Evolutionary conservation across 2,888 invertebrate species (phyloP).

Genomic region (Orthosia incerta): DNA sequence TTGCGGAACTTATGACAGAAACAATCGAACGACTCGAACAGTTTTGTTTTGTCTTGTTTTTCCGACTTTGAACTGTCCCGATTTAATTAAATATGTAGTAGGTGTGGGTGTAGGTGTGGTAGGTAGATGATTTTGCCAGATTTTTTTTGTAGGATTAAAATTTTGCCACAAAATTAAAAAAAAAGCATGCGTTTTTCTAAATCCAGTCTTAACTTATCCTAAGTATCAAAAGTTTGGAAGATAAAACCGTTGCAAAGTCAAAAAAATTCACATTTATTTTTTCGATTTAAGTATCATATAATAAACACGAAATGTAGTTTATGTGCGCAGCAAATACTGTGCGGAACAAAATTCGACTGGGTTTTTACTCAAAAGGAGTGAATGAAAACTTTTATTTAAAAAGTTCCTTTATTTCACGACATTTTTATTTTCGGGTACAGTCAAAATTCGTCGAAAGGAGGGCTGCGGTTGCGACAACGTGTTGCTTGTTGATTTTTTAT

Average conservation of each 20-base stretch:
- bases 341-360: constrained; percentile 7
- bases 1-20: constrained; percentile 63
- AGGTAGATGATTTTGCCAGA: constrained; percentile 1
- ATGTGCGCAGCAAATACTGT: neutral
- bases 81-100: constrained; percentile 29
- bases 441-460: constrained; percentile 19
- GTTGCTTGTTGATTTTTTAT: constrained; percentile 45
- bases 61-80: constrained; percentile 34
- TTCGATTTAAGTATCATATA: neutral
- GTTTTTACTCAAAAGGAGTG: constrained; percentile 8
- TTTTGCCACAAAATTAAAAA: no score
- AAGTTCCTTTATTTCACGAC: constrained; percentile 14
- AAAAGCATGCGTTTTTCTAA: constrained; percentile 5
- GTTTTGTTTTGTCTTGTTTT: constrained; percentile 56
- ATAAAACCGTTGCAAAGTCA: neutral
- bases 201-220: neutral
- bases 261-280: neutral
- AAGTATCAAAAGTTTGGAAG: neutral
- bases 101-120: no score
- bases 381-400: constrained; percentile 42
- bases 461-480: constrained; percentile 30
- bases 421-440: constrained; percentile 36
- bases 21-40: constrained; percentile 61
- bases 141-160: neutral
- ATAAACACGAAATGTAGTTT: neutral